Base-by-base conservation (phyloP, 2,113 vertebrate genomes). In the Rafetus swinhoei region DNA sequence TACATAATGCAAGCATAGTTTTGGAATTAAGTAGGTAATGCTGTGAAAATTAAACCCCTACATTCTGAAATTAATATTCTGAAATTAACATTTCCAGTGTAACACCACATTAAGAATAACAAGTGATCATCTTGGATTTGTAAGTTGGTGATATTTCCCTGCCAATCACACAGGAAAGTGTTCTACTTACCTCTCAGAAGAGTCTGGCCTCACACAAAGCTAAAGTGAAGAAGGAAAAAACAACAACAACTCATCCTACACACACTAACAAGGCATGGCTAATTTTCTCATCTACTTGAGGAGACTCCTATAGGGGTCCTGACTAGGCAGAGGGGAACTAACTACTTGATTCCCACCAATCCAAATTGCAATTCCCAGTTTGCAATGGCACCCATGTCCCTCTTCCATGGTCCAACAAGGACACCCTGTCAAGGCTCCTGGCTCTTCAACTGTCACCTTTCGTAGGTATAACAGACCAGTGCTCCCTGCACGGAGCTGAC, bases 201-300 rank as follows among this genome's bases (percentile, higher is more conserved):
- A 5, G 6, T 3, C 27, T 19, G 6, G 8, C 32, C 3, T 65
- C 53, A 52, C 0, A 0, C 3, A 39, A 29, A 15, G 27, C 6
- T 24, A 16, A 7, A 5, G 24, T 35, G 32, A 5, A 16, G 81
- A 13, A 4, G 13, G 24, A 94, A 52, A 5, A 56, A 0, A n/a
- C n/a, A 0, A 21, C 45, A 50, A 45, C 45, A 45, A 45, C 12
- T 9, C 19, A 86, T 52, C 7, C 9, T 4, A 0, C 0, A 0
- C 16, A 50, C 88, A 92, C 59, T 24, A 9, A 8, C 14, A 69
- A 77, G 25, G 65, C 22, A 82, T 53, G 53, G 11, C 53, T 80
- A 19, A 59, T 19, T 53, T 9, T 9, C 57, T 69, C 54, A 7
- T 82, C 93, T 92, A 69, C 86, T 39, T 81, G 5, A 32, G 24